phyloP scores from a whole-genome alignment of 2,797 vertebrate species.

The Novumbra hubbsi region DNA sequence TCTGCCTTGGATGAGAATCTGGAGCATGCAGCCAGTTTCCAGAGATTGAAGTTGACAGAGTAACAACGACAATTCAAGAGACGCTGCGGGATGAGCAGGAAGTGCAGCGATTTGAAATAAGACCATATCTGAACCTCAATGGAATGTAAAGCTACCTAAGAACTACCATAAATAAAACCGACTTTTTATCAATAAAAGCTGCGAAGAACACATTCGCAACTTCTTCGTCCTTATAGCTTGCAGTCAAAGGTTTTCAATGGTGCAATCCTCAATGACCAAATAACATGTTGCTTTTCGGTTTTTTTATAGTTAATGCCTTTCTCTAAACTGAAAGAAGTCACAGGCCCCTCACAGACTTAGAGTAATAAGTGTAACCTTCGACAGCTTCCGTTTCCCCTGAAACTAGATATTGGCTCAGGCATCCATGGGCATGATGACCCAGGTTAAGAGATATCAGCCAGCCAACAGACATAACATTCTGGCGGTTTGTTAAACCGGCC shows the following conservation, averaged over 20 bases:
- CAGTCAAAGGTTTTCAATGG: neutral
- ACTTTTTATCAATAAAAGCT: neutral
- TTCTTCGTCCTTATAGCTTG: no score
- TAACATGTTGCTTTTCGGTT: no score
- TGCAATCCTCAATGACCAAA: no score
- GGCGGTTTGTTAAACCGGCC: conserved; percentile 37
- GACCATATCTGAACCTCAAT: neutral
- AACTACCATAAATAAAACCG: neutral
- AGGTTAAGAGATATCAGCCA: neutral
- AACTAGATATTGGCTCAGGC: no score
- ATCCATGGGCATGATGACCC: no score
- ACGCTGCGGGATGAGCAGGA: neutral
- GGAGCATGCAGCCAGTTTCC: neutral
- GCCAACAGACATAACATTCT: conserved; percentile 40
- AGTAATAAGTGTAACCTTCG: no score
- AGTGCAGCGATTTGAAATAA: conserved; percentile 6
- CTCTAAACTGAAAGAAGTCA: no score
- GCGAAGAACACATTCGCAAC: neutral
- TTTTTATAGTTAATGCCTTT: no score
- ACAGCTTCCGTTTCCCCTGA: no score
- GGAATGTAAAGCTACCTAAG: conserved; percentile 4
- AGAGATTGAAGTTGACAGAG: neutral
- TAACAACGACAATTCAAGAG: neutral
- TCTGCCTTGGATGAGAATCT: neutral
- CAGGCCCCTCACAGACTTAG: no score